Percentiles rank a stretch among this genome's conserved stretches.
phyloP scores from a whole-genome alignment of 1,140 invertebrate species.

The Drosophila nebulosa region DNA sequence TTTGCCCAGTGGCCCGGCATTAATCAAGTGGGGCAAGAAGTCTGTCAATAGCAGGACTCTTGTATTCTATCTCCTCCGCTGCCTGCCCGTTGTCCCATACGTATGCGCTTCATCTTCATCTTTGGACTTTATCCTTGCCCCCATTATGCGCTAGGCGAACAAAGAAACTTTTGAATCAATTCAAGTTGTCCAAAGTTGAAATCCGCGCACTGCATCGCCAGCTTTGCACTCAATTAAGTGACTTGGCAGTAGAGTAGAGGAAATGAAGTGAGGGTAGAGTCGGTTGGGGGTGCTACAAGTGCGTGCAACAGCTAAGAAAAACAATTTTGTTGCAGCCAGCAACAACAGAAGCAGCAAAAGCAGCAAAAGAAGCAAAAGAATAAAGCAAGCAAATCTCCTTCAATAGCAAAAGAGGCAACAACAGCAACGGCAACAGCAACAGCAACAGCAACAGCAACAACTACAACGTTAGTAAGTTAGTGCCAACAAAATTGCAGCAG shows the following conservation, averaged over 20 bases:
- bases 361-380: slow-evolving; percentile 25
- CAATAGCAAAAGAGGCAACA: slow-evolving; percentile 22
- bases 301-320: slow-evolving; percentile 62
- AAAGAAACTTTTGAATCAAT: slow-evolving; percentile 79
- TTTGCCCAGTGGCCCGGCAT: slow-evolving; percentile 48
- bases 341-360: background rate
- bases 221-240: slow-evolving; percentile 78
- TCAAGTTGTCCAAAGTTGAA: slow-evolving; percentile 76
- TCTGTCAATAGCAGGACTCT: slow-evolving; percentile 51
- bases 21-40: slow-evolving; percentile 41
- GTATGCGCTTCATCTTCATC: background rate
- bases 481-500: slow-evolving; percentile 73
- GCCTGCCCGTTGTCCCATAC: background rate
- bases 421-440: slow-evolving; percentile 8
- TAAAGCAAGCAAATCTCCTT: slow-evolving; percentile 72
- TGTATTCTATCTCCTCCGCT: slow-evolving; percentile 11
- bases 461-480: slow-evolving; percentile 46
- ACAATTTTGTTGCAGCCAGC: slow-evolving; percentile 55
- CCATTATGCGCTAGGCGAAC: slow-evolving; percentile 47
- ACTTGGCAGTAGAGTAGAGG: slow-evolving; percentile 31
- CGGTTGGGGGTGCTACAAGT: slow-evolving; percentile 30
- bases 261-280: background rate
- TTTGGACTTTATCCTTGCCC: background rate
- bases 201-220: slow-evolving; percentile 57
- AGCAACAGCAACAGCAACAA: slow-evolving; percentile 16